phyloP scores from a whole-genome alignment of 2,113 vertebrate genomes.

The Ammospiza caudacuta region DNA sequence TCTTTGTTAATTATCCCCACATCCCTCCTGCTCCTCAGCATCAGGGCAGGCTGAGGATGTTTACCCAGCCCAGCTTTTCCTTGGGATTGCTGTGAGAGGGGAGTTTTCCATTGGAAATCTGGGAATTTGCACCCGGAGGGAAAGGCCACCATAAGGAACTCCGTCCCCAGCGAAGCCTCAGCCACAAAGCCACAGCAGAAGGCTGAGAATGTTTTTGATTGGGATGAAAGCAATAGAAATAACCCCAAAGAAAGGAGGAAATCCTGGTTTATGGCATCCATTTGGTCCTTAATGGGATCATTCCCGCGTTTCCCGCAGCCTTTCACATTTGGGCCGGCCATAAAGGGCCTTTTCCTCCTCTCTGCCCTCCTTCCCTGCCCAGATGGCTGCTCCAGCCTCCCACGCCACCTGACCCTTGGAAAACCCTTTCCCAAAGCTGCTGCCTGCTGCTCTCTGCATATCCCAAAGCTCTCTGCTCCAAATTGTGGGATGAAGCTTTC shows the following conservation, averaged over 20 bases:
- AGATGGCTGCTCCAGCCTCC: background rate
- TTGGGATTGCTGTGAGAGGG: background rate
- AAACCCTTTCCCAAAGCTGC: background rate
- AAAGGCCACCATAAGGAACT: fast-evolving
- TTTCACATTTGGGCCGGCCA: background rate
- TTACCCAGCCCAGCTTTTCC: background rate
- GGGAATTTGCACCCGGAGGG: background rate
- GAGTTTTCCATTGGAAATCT: background rate
- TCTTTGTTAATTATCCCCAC: background rate
- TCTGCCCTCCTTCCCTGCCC: background rate
- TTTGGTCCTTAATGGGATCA: slow-evolving; percentile 27
- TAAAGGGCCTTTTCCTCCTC: slow-evolving; percentile 3
- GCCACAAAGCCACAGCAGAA: background rate
- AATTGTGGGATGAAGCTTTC: background rate
- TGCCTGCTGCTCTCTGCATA: background rate
- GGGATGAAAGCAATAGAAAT: background rate
- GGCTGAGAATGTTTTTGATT: background rate
- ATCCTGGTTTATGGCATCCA: slow-evolving; percentile 5
- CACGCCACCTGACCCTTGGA: background rate
- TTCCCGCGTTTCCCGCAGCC: background rate
- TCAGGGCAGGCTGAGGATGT: background rate
- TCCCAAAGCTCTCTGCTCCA: background rate
- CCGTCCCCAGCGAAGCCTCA: background rate
- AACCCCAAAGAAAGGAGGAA: background rate
- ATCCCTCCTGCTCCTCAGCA: slow-evolving; percentile 2